These are phyloP conservation scores for Galeopterus variegatus DNA, from an alignment of 2,113 vertebrate genomes.

Conservation along the genomic window DNA sequence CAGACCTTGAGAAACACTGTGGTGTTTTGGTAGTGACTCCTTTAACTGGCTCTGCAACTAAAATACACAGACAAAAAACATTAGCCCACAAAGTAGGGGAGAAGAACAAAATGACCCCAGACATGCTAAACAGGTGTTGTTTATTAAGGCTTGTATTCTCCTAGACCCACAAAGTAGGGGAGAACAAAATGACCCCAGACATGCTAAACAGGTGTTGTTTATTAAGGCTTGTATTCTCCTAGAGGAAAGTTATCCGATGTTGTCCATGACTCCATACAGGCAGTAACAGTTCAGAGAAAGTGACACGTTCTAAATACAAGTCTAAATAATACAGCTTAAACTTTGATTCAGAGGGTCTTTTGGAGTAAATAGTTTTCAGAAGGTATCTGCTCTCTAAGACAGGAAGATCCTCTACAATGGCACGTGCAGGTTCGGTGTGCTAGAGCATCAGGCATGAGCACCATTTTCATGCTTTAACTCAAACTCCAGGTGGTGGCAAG, in stretches of 20 bases:
- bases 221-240: constrained; percentile 97
- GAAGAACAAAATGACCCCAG: background rate
- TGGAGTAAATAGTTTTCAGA: constrained; percentile 90
- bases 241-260: constrained; percentile 90
- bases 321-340: constrained; percentile 90
- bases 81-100: rapidly evolving
- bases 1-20: background rate
- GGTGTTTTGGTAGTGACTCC: too few species aligned
- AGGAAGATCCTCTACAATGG: constrained; percentile 90
- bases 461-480: constrained; percentile 89
- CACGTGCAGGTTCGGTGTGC: constrained; percentile 89
- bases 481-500: constrained; percentile 90
- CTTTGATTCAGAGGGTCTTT: constrained; percentile 88
- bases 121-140: constrained; percentile 92
- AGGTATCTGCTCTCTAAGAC: constrained; percentile 90
- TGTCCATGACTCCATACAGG: constrained; percentile 89
- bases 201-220: constrained; percentile 94
- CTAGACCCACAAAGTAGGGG: too few species aligned
- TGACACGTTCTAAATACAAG: constrained; percentile 91
- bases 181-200: background rate
- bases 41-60: background rate
- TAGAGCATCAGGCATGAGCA: constrained; percentile 88
- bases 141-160: constrained; percentile 98
- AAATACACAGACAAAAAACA: background rate
- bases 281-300: constrained; percentile 90